Evolutionary conservation across 2,113 vertebrate genomes (phyloP), one percentile per base, ranked within the genome.

Genomic region (Petrocephalus zakoni): DNA sequence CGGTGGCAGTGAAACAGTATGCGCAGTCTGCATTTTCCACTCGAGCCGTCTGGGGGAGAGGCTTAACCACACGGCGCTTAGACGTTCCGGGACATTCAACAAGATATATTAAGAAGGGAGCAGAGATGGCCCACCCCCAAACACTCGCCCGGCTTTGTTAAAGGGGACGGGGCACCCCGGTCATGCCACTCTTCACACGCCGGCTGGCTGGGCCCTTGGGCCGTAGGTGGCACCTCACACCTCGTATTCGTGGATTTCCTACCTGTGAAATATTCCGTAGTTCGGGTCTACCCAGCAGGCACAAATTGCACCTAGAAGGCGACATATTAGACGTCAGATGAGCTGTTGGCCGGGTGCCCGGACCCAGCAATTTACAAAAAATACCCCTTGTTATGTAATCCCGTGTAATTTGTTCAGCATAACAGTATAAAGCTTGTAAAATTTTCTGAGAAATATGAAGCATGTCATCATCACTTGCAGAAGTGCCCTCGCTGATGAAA

Each of bases 91-190:
- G 92, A 89, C 90, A 90, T 92, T 93, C 91, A 92, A 92, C 93
- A 93, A 93, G 93, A 95, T 92, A 92, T 94, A 94, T 94, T 92
- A 94, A 92, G 92, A 94, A 94, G 93, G 94, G 94, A 94, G 94
- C 94, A 93, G 92, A 93, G 93, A 94, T 90, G 90, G 68, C 64
- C 89, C 85, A 21, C 58, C 91, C 88, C 89, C 92, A 93, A 92
- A 94, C 93, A 93, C 92, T 92, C 90, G 93, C 92, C 93, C 92
- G 93, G 92, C 93, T 94, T 92, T 91, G 92, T 68, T 88, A 84
- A 61, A 87, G 25, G 89, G 94, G 92, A 94, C 94, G 91, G 92
- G 93, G 93, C 11, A 4, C 52, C 42, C 78, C 21, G 1, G 53
- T 72, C 42, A 85, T n/a, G 37, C 4, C 5, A 91, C 92, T 93